Conservation (phyloP, 2,797 vertebrate genomes). For the Artibeus lituratus region DNA sequence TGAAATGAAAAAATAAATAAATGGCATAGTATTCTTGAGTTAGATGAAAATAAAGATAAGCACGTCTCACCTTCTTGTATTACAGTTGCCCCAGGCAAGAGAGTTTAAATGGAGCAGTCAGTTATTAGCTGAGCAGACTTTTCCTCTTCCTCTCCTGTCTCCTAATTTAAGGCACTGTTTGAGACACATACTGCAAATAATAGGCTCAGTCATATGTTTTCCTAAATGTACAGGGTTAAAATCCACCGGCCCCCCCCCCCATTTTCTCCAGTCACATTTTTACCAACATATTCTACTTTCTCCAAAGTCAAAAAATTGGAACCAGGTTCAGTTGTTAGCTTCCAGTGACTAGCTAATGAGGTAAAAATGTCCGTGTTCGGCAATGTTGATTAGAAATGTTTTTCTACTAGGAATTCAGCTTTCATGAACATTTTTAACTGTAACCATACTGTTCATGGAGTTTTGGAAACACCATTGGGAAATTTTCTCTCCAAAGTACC, state of each 20-base stretch:
- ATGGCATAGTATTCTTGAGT: neutral
- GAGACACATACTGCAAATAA: neutral
- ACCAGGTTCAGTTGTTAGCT: neutral
- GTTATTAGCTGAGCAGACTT: neutral
- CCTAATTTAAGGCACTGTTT: neutral
- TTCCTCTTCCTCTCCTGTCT: neutral
- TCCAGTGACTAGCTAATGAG: neutral
- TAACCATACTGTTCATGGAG: neutral
- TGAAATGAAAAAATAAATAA: neutral
- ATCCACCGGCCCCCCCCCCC: neutral
- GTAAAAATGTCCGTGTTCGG: conserved; percentile 22
- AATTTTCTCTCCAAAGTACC: neutral
- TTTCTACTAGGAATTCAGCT: neutral
- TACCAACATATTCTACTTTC: neutral
- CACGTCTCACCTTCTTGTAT: neutral
- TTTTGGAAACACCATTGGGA: neutral
- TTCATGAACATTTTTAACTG: neutral
- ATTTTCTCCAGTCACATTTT: neutral
- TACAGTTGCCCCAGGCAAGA: neutral
- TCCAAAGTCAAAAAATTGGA: neutral
- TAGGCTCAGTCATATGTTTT: neutral
- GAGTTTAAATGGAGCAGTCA: neutral
- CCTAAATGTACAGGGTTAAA: neutral
- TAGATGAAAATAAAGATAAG: conserved; percentile 1
- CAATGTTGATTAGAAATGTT: conserved; percentile 24